Percentiles rank a stretch among this genome's conserved stretches.
phyloP scores from a whole-genome alignment of 2,113 vertebrate species.

The Takifugu bimaculatus region DNA sequence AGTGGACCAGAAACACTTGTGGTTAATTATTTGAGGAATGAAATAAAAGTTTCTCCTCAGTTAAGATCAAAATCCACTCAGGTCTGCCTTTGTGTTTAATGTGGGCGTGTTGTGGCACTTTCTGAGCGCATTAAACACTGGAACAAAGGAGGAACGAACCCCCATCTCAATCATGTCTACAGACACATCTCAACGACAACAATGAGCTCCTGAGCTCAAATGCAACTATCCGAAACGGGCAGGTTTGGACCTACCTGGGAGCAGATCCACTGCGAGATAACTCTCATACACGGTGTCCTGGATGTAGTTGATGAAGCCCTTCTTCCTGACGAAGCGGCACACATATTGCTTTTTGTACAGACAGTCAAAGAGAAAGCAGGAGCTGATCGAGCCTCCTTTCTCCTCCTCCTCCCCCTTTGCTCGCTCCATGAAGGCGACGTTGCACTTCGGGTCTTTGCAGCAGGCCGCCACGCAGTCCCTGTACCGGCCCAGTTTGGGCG shows the following conservation, averaged over 20 bases:
- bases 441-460: constrained; percentile 80
- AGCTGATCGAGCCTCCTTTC: constrained; percentile 43
- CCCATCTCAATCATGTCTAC: not conserved
- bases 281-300: constrained; percentile 67
- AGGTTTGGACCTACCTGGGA: constrained; percentile 46
- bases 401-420: not conserved
- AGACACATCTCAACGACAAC: no score
- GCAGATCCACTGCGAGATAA: constrained; percentile 43
- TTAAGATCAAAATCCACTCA: no score
- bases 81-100: no score
- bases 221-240: not conserved
- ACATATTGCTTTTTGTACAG: constrained; percentile 85
- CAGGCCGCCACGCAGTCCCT: constrained; percentile 84
- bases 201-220: not conserved
- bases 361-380: constrained; percentile 89
- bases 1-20: no score
- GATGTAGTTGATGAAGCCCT: constrained; percentile 82
- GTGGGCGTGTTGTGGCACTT: no score
- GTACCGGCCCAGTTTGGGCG: constrained; percentile 63
- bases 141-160: no score
- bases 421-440: constrained; percentile 84
- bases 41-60: no score
- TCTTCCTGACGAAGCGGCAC: constrained; percentile 83
- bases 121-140: no score
- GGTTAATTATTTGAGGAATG: no score